These are phyloP conservation scores for Myotis vivesi DNA, from an alignment of 2,797 vertebrate species.

Conservation along the genomic window DNA sequence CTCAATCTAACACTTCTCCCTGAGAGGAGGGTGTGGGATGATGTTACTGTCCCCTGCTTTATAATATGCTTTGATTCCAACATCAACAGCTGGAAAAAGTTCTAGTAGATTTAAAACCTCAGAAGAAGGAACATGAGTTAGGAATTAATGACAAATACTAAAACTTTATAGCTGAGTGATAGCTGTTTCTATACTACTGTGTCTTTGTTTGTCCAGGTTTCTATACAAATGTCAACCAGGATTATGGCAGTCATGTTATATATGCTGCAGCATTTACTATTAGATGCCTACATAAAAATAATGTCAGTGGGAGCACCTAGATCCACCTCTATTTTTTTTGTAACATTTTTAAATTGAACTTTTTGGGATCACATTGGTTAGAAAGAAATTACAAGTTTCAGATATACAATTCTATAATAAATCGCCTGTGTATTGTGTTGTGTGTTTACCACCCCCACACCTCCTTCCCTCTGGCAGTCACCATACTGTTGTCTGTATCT, in stretches of 20 bases:
- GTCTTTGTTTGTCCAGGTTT: background rate
- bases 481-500: background rate
- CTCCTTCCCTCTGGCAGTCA: background rate
- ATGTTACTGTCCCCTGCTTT: background rate
- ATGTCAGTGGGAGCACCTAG: background rate
- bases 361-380: background rate
- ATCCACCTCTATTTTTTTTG: background rate
- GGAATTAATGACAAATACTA: background rate
- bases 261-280: background rate
- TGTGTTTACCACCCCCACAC: background rate
- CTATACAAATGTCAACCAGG: background rate
- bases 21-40: background rate
- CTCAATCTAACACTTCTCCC: background rate
- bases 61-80: background rate
- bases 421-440: background rate
- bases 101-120: background rate
- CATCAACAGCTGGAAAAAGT: background rate
- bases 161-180: background rate
- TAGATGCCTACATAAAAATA: background rate
- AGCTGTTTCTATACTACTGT: background rate
- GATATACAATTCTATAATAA: background rate
- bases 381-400: background rate
- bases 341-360: too few relatives aligned
- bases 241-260: background rate
- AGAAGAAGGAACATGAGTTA: background rate